Percentiles rank a stretch among this genome's conserved stretches.
Evolutionary conservation across 1,140 invertebrate genomes (phyloP).

Genomic region (Augochlora pura): DNA sequence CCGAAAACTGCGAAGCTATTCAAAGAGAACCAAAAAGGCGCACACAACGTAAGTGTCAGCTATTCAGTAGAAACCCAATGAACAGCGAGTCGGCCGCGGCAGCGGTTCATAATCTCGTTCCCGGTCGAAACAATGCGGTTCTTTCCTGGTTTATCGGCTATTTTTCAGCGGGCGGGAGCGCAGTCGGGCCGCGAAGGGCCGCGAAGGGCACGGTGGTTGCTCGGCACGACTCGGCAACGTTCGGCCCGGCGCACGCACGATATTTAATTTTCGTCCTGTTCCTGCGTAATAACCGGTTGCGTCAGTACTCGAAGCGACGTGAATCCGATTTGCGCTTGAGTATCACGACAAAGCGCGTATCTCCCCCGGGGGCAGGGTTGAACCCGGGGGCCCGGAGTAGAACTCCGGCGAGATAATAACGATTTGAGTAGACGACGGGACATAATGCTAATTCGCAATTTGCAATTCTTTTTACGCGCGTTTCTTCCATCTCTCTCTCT

Average conservation of each 20-base stretch:
- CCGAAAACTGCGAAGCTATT: too few relatives aligned
- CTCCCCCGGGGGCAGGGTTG: slow-evolving; percentile 50
- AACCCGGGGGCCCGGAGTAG: slow-evolving; percentile 33
- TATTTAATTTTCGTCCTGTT: slow-evolving; percentile 65
- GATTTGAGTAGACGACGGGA: slow-evolving; percentile 69
- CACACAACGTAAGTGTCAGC: too few relatives aligned
- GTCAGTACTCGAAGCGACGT: slow-evolving; percentile 60
- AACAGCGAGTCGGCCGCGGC: neutral
- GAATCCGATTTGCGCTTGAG: slow-evolving; percentile 64
- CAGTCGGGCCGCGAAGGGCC: too few relatives aligned
- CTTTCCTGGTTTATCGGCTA: slow-evolving; percentile 57
- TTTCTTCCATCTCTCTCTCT: neutral
- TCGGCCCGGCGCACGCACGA: slow-evolving; percentile 38
- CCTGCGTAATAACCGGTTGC: slow-evolving; percentile 62
- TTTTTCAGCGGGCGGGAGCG: slow-evolving; percentile 41
- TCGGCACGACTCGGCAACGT: neutral
- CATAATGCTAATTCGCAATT: slow-evolving; percentile 75
- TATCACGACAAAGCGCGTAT: slow-evolving; percentile 63
- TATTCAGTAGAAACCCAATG: too few relatives aligned
- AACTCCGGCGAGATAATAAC: slow-evolving; percentile 66
- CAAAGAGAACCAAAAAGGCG: too few relatives aligned
- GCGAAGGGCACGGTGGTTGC: too few relatives aligned
- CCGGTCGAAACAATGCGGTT: slow-evolving; percentile 35
- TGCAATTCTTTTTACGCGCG: slow-evolving; percentile 73
- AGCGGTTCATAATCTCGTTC: neutral